phyloP scores from a whole-genome alignment of 2,888 invertebrate genomes.

The Chelonus formosanus region DNA sequence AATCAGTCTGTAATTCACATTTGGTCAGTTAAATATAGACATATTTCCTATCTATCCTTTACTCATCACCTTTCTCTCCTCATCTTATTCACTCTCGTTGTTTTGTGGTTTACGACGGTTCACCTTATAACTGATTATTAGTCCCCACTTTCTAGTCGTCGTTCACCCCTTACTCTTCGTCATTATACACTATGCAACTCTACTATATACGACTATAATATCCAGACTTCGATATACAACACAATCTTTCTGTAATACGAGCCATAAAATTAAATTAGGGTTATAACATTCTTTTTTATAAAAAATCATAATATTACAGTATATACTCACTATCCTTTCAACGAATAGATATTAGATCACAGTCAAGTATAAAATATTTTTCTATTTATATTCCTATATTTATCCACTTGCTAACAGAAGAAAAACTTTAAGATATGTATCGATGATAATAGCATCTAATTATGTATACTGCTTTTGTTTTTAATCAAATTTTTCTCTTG shows the following conservation, averaged over 20 bases:
- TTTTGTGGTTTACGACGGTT: conserved; percentile 63
- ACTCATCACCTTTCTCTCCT: conserved; percentile 31
- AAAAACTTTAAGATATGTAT: too few species aligned
- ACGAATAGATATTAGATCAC: conserved; percentile 2
- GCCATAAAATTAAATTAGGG: conserved; percentile 66
- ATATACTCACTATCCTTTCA: conserved; percentile 24
- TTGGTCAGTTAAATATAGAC: conserved; percentile 31
- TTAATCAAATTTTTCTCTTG: background rate
- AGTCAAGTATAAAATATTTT: too few species aligned
- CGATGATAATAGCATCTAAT: too few species aligned
- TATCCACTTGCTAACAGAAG: background rate
- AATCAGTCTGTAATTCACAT: conserved; percentile 16
- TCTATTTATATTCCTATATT: background rate
- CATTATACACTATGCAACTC: conserved; percentile 51
- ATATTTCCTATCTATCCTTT: conserved; percentile 29
- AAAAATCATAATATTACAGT: conserved; percentile 48
- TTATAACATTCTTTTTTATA: conserved; percentile 66
- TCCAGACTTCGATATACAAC: conserved; percentile 44
- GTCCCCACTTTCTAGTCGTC: conserved; percentile 46
- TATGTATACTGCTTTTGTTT: too few species aligned
- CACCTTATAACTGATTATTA: conserved; percentile 65
- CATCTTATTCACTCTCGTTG: conserved; percentile 53
- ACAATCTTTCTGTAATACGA: conserved; percentile 54
- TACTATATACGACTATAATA: conserved; percentile 54
- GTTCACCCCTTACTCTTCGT: conserved; percentile 33